Percentiles rank a stretch among this genome's conserved stretches.
Conservation (phyloP, 2,888 invertebrate species). For the Trachelus stipa region DNA sequence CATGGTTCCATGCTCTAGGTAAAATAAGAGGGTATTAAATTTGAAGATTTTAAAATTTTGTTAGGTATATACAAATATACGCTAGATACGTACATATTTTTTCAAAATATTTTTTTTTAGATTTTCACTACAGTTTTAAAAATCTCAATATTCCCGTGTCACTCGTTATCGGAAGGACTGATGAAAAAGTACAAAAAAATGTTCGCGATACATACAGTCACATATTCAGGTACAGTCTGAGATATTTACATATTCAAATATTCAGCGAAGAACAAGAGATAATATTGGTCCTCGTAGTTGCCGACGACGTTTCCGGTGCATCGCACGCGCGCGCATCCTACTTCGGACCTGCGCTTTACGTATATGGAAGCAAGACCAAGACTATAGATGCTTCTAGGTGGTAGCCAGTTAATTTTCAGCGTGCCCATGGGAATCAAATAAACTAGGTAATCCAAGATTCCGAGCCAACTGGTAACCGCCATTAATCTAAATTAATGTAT, state of each 20-base stretch:
- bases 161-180: not conserved
- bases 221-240: not conserved
- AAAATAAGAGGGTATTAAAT: too few relatives aligned
- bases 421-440: slow-evolving; percentile 33
- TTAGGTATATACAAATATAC: too few relatives aligned
- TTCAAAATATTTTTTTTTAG: not conserved
- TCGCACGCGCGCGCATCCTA: not conserved
- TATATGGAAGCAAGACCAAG: not conserved
- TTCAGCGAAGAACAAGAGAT: not conserved
- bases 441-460: slow-evolving; percentile 33
- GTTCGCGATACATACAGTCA: not conserved
- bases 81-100: too few relatives aligned
- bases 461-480: slow-evolving; percentile 33
- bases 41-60: too few relatives aligned
- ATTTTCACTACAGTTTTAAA: not conserved
- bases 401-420: slow-evolving; percentile 32
- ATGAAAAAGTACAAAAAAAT: not conserved
- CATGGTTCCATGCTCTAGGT: too few relatives aligned
- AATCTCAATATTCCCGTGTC: not conserved
- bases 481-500: slow-evolving; percentile 56
- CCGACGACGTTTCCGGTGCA: slow-evolving; percentile 7
- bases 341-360: not conserved
- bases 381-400: not conserved
- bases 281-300: slow-evolving; percentile 9
- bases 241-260: not conserved